A percentile compares a stretch with the other conserved stretches of the same genome.
Conservation (phyloP, 2,888 invertebrate species). For the Steromphala cineraria region DNA sequence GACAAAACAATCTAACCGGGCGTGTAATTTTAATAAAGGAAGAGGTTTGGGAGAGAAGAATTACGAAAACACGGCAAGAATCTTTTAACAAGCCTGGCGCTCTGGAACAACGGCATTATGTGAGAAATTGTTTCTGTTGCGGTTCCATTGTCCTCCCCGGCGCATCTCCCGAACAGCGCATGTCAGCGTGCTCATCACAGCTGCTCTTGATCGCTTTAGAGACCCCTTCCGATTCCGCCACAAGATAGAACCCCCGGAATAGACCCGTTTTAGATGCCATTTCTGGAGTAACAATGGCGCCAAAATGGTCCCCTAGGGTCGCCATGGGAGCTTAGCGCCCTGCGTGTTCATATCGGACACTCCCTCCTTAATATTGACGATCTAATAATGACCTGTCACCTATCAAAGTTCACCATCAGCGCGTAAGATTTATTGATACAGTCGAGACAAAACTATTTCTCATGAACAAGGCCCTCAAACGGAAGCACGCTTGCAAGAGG, state of each 20-base stretch:
- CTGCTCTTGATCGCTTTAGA: not conserved
- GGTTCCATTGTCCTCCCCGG: not conserved
- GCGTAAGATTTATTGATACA: too few relatives aligned
- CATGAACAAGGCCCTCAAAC: too few relatives aligned
- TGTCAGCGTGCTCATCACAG: not conserved
- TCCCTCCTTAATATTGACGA: constrained; percentile 2
- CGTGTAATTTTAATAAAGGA: constrained; percentile 18
- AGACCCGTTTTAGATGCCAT: constrained; percentile 2
- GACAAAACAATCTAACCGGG: constrained; percentile 12
- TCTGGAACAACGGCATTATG: not conserved
- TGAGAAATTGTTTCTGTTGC: constrained; percentile 3
- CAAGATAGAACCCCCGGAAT: constrained; percentile 4
- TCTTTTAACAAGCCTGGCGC: not conserved
- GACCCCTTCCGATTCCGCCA: not conserved
- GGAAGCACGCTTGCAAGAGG: too few relatives aligned
- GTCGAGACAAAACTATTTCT: too few relatives aligned
- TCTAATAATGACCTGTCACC: constrained; percentile 6
- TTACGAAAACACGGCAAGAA: not conserved
- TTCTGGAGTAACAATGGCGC: constrained; percentile 9
- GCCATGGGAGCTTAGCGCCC: constrained; percentile 1
- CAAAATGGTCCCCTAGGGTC: not conserved
- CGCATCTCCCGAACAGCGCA: not conserved
- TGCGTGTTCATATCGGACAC: constrained; percentile 6
- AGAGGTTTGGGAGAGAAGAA: constrained; percentile 6
- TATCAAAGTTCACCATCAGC: not conserved